Conservation (phyloP, 2,797 vertebrate genomes). For the Halcyon leucocephala region DNA sequence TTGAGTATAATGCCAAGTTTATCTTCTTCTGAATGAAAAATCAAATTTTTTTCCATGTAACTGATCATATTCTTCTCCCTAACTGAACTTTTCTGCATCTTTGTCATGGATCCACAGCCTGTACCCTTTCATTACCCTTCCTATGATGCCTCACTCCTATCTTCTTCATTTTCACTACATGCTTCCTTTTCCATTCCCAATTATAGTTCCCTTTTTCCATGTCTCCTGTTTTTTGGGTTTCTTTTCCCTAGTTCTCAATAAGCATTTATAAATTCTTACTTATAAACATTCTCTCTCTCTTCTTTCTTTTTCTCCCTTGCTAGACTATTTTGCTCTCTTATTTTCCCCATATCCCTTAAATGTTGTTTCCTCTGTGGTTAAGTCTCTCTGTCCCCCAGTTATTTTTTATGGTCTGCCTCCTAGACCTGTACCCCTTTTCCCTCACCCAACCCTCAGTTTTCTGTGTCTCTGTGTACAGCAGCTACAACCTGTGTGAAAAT, state of each 20-base stretch:
- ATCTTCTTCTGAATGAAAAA: background rate
- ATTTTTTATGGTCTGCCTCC: background rate
- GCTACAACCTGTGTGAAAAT: background rate
- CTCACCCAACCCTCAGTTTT: background rate
- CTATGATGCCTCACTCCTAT: background rate
- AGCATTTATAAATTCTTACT: background rate
- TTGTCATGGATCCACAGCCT: background rate
- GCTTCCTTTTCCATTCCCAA: background rate
- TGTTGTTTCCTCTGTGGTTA: background rate
- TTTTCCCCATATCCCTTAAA: background rate
- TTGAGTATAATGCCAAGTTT: background rate
- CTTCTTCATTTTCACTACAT: background rate
- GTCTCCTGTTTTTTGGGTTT: background rate
- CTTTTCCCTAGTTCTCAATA: background rate
- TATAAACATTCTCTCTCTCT: background rate
- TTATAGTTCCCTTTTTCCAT: background rate
- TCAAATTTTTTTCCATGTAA: accelerated
- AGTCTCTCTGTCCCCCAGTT: background rate
- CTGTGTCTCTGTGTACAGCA: background rate
- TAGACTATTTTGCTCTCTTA: background rate
- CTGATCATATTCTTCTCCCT: background rate
- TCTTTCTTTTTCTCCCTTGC: background rate
- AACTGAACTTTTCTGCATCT: background rate
- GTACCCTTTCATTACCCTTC: background rate
- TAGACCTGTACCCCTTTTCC: background rate